Evolutionary conservation across 2,888 invertebrate species (phyloP).

Genomic region (Podotricha telesiphe): DNA sequence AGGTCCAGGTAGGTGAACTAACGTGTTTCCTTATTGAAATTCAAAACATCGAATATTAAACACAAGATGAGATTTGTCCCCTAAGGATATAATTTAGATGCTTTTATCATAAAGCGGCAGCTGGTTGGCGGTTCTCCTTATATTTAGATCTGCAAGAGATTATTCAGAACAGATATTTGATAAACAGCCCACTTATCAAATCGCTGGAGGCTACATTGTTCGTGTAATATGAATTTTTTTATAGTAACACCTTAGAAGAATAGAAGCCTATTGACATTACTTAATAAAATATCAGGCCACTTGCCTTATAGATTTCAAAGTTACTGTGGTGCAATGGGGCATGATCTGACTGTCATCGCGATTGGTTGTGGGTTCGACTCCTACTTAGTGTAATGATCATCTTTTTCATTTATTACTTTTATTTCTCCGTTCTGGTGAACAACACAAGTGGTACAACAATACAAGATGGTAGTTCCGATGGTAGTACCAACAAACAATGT

Average conservation of each 20-base stretch:
- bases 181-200: conserved; percentile 77
- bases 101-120: conserved; percentile 72
- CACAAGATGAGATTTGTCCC: conserved; percentile 69
- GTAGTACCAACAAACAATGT: too few relatives aligned
- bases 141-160: conserved; percentile 68
- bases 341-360: too few relatives aligned
- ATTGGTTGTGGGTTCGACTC: too few relatives aligned
- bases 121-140: conserved; percentile 64
- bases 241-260: conserved; percentile 19
- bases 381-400: too few relatives aligned
- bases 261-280: background rate
- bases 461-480: too few relatives aligned
- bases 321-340: too few relatives aligned
- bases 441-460: too few relatives aligned
- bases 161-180: conserved; percentile 76
- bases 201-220: conserved; percentile 60
- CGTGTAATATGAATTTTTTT: conserved; percentile 54
- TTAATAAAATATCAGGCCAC: background rate
- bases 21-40: conserved; percentile 64
- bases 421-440: too few relatives aligned
- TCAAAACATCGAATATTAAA: conserved; percentile 63
- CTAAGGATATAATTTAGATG: conserved; percentile 70
- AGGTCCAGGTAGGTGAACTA: conserved; percentile 48
- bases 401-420: too few relatives aligned
- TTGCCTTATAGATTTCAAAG: too few relatives aligned